Conservation (phyloP, 30 jellyfish, hydroid and myxozoan species). For the Rhopilema esculentum region DNA sequence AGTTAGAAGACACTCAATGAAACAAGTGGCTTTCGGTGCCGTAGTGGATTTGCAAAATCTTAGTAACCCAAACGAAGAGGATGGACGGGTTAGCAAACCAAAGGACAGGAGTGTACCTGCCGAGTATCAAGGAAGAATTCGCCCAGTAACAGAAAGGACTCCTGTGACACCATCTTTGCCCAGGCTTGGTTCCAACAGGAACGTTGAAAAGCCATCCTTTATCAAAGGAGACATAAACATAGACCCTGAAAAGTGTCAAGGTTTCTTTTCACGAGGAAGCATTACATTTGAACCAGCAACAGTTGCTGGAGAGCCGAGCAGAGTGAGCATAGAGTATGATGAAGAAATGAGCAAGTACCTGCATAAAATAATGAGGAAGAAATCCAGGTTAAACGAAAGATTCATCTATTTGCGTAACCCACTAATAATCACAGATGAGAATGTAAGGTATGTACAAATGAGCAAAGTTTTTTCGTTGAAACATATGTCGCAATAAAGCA, state of each 20-base stretch:
- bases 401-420: neutral
- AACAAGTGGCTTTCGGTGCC: too few relatives aligned
- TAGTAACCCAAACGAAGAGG: too few relatives aligned
- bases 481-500: too few relatives aligned
- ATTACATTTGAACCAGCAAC: constrained; percentile 18
- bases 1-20: too few relatives aligned
- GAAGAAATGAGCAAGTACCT: constrained; percentile 25
- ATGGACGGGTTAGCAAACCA: too few relatives aligned
- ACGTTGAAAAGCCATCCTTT: constrained; percentile 10
- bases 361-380: constrained; percentile 12
- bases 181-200: neutral
- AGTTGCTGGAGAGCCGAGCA: constrained; percentile 7
- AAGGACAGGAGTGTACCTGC: too few relatives aligned
- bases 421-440: constrained; percentile 2
- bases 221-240: constrained; percentile 44
- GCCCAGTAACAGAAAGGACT: too few relatives aligned
- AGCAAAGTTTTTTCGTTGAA: too few relatives aligned
- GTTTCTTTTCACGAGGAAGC: constrained; percentile 38
- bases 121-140: too few relatives aligned
- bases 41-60: too few relatives aligned
- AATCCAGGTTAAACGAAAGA: neutral
- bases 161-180: neutral
- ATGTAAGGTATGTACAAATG: constrained; percentile 9
- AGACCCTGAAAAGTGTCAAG: constrained; percentile 37
- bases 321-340: constrained; percentile 2